Base-by-base conservation (phyloP, 2,113 vertebrate genomes). In the Phylloscopus whistleri region DNA sequence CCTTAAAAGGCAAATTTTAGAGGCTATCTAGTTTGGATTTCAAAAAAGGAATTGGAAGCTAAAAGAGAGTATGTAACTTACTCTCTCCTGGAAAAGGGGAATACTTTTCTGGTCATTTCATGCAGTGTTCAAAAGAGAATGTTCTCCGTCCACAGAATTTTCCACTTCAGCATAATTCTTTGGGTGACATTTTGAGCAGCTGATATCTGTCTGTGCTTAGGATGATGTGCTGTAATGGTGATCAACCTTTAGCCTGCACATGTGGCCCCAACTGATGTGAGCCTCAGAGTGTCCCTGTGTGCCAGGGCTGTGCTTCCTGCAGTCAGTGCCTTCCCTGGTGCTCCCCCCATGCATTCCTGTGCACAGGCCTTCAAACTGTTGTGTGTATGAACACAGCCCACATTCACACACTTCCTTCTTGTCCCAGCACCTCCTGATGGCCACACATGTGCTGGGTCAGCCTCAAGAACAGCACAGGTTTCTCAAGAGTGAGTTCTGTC, bases 371-470 rank as follows among this genome's bases (percentile, higher is more conserved):
- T 87, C 28, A 18, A 44, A n/a, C 13, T 10, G 3, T 21, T 55
- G 23, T 2, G 4, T 41, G 21, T 14, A 3, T 58, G 62, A 68
- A 22, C 58, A 26, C 2, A 37, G 21, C 37, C 28, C 5, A 0
- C 6, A 9, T 28, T 35, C 48, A 13, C 55, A 13, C 20, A 7
- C 26, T 64, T 43, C 11, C 26, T 33, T 30, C 16, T 20, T 72
- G 53, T 72, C 72, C 35, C 80, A 53, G 31, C 69, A 3, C 3
- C n/a, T 24, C 49, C 63, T 58, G 44, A 11, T 64, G 56, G 22
- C 7, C 14, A 2, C 33, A 27, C 0, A 0, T 84, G 35, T 73
- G 44, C 60, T n/a, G 74, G 67, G 33, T 55, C 37, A 74, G 18
- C 39, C 49, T 84, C 10, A 4, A n/a, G 20, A 39, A 26, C n/a